These are phyloP conservation scores for Polyommatus iphigenia DNA, from an alignment of 2,888 invertebrate species.

Conservation along the genomic window DNA sequence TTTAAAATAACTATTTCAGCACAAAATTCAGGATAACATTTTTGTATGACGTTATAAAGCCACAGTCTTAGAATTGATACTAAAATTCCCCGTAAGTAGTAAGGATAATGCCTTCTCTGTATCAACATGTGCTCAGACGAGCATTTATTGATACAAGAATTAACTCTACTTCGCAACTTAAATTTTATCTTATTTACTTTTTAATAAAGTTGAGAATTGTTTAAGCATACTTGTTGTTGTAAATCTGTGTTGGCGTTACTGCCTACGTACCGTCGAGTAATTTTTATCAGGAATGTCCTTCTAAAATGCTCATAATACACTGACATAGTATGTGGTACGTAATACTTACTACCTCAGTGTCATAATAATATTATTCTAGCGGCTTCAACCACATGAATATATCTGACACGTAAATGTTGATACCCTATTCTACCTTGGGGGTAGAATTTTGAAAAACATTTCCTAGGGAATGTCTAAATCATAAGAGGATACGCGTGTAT, in stretches of 20 bases:
- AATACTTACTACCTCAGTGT: too few species aligned
- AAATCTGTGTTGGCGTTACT: background rate
- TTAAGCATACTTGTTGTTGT: slow-evolving; percentile 16
- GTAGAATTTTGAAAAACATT: too few species aligned
- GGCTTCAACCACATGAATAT: background rate
- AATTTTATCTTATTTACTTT: slow-evolving; percentile 1
- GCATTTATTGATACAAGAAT: slow-evolving; percentile 12
- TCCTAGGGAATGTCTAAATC: too few species aligned
- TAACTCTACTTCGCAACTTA: background rate
- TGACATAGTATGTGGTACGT: too few species aligned
- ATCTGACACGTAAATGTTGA: background rate
- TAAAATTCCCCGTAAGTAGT: background rate
- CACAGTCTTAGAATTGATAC: background rate
- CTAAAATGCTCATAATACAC: background rate
- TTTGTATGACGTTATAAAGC: background rate
- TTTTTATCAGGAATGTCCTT: background rate
- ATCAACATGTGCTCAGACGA: slow-evolving; percentile 2
- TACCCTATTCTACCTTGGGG: too few species aligned
- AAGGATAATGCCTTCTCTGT: slow-evolving; percentile 8
- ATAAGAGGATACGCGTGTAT: too few species aligned
- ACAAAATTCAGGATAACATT: too few species aligned
- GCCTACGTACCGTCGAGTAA: background rate
- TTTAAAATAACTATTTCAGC: too few species aligned
- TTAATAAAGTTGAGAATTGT: background rate
- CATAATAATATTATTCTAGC: background rate